Base-by-base conservation (phyloP, 2,888 invertebrate genomes). In the Parthenolecanium corni region DNA sequence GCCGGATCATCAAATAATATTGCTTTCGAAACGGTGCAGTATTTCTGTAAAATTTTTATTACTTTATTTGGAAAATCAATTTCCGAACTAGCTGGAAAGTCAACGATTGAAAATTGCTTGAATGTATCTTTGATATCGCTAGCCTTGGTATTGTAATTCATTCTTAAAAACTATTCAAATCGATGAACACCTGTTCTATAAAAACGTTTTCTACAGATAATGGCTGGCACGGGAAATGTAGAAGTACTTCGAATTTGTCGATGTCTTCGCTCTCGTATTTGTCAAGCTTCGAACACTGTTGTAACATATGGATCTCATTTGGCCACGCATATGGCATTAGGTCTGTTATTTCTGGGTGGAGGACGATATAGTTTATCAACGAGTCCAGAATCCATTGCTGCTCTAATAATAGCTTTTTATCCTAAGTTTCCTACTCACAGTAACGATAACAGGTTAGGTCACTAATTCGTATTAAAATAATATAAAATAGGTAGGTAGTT, bases 351-450 rank as follows among this genome's bases (percentile, higher is more conserved):
- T 75, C 77, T 98, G 53, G 96, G 96, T 6, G 94, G 93, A 21
- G 95, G 97, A 1, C 82, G 91, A 67, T 91, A 84, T 67, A 88
- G 89, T 0, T 77, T 92, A 25, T 82, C 86, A 14, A 87, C 91
- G 57, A 82, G 86, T 2, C 86, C 91, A 1, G 81, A 83, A 38
- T 85, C 93, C 0, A 82, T 97, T 9, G 96, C 94, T 0, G 90
- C 93, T 0, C 76, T 97, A 65, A 77, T 98, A 46, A 89, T 91
- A 69, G 89, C 97, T 0, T 86, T 96, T 73, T 98, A 93, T 75
- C 98, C 98, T 0, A 93, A 95, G 73, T 96, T 93, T 75, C 95
- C 96, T 18, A 91, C 88, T 1, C 93, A 94, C 72, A 92, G 93
- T 70, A 91, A 90, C 71, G 97, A 98, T 70, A 97, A 97, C 73